A percentile compares a stretch with the other conserved stretches of the same genome.
phyloP scores from a whole-genome alignment of 2,888 invertebrate species.

The Nymphalis urticae region DNA sequence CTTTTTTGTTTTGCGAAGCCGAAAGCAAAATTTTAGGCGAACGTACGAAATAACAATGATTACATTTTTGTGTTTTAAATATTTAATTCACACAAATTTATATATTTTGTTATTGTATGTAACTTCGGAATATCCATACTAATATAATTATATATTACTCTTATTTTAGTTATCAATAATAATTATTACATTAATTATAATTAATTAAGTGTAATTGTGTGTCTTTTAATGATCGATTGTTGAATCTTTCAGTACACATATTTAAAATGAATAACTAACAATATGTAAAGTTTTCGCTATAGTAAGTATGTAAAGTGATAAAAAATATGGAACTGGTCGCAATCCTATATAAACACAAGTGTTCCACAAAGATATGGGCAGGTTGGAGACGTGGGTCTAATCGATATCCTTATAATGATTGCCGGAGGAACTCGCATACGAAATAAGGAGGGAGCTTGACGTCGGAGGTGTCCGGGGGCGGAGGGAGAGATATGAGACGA shows the following conservation, averaged over 20 bases:
- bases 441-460: conserved; percentile 81
- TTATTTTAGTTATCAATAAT: too few relatives aligned
- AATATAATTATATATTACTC: neutral
- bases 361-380: conserved; percentile 76
- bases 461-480: conserved; percentile 73
- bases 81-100: neutral
- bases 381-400: conserved; percentile 78
- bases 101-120: neutral
- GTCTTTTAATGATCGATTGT: too few relatives aligned
- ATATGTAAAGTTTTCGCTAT: neutral
- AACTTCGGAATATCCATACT: neutral
- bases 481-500: conserved; percentile 78
- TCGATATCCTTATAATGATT: conserved; percentile 83
- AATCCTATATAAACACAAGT: conserved; percentile 67
- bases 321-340: conserved; percentile 34
- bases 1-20: conserved; percentile 49
- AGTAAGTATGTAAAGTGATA: conserved; percentile 2
- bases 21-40: conserved; percentile 34
- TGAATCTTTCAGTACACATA: too few relatives aligned
- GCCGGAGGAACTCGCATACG: conserved; percentile 82
- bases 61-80: neutral
- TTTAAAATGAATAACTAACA: neutral
- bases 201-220: too few relatives aligned
- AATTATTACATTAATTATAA: too few relatives aligned
- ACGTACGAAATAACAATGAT: conserved; percentile 23